Evolutionary conservation across 2,797 vertebrate species (phyloP), one percentile per base, ranked within the genome.

Genomic region (Antrozous pallidus): DNA sequence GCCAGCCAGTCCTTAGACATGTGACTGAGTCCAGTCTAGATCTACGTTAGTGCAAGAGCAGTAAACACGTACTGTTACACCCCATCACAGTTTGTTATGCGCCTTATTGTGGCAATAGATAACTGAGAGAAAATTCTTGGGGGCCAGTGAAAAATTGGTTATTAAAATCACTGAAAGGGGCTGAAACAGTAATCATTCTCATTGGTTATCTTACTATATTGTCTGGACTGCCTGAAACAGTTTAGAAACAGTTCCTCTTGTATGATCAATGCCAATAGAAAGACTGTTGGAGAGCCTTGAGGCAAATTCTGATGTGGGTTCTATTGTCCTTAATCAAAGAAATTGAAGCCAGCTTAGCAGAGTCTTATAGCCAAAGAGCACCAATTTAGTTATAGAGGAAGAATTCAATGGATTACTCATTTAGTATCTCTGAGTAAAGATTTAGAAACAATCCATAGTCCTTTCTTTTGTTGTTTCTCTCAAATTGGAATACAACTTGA

Each of bases 381-480:
- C 58, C 3, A 75, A 87, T 70, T 31, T 69, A 74, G 40, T 33
- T 24, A 82, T 58, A 33, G 61, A 92, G 81, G 81, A 93, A 74
- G 63, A 45, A 45, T 85, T 94, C 70, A 81, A 42, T 94, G 81
- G 51, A 87, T 79, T 65, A 28, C n/a, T 85, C 88, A 77, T 85
- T 78, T 90, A 87, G 73, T 81, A 31, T 79, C 26, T 9, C 24
- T 8, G 71, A 91, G 42, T 88, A 91, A 94, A 93, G 79, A 89
- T 90, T 95, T 94, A 88, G 71, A 81, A 94, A 85, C 38, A 93
- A 79, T 96, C 91, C 56, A 79, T 89, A 63, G 61, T 77, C n/a
- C 42, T 94, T 11, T 82, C 54, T 92, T 93, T 88, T 54, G 61
- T 86, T 90, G 33, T 88, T 94, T 84, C 79, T 90, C 42, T 67